Evolutionary conservation across 2,888 invertebrate species (phyloP).

Genomic region (Leptinotarsa juncta): DNA sequence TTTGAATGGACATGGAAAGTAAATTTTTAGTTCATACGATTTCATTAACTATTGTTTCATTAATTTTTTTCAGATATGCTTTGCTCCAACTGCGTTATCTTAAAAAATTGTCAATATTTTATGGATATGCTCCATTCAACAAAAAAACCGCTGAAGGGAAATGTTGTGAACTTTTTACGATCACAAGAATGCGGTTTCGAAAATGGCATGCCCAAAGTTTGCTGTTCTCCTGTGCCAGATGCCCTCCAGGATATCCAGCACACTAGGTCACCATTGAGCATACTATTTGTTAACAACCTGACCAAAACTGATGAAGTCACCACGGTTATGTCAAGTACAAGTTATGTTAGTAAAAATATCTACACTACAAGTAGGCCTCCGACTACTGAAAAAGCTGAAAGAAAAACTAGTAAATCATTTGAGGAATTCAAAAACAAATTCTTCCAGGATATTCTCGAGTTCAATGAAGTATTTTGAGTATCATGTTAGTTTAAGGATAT

Average conservation of each 20-base stretch:
- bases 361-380: neutral
- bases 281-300: neutral
- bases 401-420: neutral
- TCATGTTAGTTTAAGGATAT: no score
- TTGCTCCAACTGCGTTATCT: constrained; percentile 38
- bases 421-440: neutral
- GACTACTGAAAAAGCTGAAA: neutral
- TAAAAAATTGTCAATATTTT: constrained; percentile 46
- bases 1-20: no score
- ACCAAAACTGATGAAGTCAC: neutral
- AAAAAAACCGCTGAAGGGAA: constrained; percentile 46
- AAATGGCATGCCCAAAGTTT: constrained; percentile 53
- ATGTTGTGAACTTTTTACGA: constrained; percentile 50
- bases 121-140: constrained; percentile 42
- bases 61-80: neutral
- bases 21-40: no score
- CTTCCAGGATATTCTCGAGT: neutral
- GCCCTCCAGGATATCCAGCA: constrained; percentile 25
- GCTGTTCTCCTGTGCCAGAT: constrained; percentile 48
- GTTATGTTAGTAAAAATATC: neutral
- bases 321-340: neutral
- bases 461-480: neutral
- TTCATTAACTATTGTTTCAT: neutral
- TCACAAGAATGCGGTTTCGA: constrained; percentile 55
- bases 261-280: neutral